These are phyloP conservation scores for Magallana angulata DNA, from an alignment of 1,140 invertebrate species.

Conservation along the genomic window DNA sequence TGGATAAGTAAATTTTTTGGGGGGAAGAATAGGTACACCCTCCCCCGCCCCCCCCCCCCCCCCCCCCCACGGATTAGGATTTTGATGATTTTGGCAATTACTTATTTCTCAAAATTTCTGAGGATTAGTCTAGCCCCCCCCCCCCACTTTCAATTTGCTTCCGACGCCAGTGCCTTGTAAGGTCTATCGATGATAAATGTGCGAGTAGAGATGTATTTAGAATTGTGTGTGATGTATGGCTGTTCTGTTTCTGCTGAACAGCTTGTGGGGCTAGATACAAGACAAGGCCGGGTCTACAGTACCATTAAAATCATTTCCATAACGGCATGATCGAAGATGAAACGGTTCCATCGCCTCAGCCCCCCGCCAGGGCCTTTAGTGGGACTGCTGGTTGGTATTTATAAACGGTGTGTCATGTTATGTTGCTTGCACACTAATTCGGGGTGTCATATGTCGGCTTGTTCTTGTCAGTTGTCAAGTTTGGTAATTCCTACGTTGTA, in stretches of 20 bases:
- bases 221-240: neutral
- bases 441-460: neutral
- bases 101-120: no score
- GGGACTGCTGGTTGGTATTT: constrained; percentile 50
- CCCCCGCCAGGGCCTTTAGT: constrained; percentile 56
- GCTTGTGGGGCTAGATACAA: constrained; percentile 98
- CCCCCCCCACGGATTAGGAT: no score
- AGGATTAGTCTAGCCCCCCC: no score
- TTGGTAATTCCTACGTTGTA: neutral
- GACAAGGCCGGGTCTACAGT: constrained; percentile 96
- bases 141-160: no score
- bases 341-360: constrained; percentile 78
- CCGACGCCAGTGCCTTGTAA: no score
- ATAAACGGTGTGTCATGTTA: constrained; percentile 16
- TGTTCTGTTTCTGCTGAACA: constrained; percentile 78
- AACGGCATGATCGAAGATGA: constrained; percentile 80
- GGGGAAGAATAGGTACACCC: no score
- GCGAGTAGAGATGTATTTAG: neutral
- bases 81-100: no score
- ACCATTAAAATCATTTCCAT: constrained; percentile 98
- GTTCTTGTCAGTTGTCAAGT: neutral
- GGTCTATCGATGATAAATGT: neutral
- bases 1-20: no score
- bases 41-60: no score
- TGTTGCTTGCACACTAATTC: constrained; percentile 18